Percentiles rank a stretch among this genome's conserved stretches.
phyloP scores from a whole-genome alignment of 1,140 invertebrate species.

The Nephila pilipes region DNA sequence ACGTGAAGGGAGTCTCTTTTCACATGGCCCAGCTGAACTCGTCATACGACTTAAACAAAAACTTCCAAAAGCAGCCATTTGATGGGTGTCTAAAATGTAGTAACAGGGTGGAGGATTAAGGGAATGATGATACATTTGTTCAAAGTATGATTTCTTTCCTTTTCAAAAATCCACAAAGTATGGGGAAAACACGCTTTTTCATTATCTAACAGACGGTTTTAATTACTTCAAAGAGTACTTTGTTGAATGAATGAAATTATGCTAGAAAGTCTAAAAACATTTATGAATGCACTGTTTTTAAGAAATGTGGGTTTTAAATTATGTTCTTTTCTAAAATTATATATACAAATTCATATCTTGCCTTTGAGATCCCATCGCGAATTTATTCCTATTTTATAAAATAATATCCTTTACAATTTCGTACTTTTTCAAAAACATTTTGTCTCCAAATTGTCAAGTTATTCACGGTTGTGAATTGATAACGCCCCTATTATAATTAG shows the following conservation, averaged over 20 bases:
- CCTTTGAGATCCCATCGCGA: too few species aligned
- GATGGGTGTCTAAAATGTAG: conserved; percentile 29
- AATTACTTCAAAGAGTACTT: not conserved
- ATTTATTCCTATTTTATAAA: too few species aligned
- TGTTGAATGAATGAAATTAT: not conserved
- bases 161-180: not conserved
- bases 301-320: too few species aligned
- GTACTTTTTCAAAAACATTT: too few species aligned
- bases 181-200: not conserved
- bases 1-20: not conserved
- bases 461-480: too few species aligned
- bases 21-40: not conserved
- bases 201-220: conserved; percentile 3
- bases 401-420: too few species aligned
- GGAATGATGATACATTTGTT: conserved; percentile 9
- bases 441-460: too few species aligned
- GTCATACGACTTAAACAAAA: conserved; percentile 11
- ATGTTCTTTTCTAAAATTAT: too few species aligned
- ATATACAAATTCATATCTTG: too few species aligned
- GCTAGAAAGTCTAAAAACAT: not conserved
- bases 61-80: not conserved
- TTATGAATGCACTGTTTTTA: too few species aligned
- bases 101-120: conserved; percentile 1
- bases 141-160: not conserved
- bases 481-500: too few species aligned